phyloP scores from a whole-genome alignment of 2,797 vertebrate species.

The Cryptoprocta ferox region DNA sequence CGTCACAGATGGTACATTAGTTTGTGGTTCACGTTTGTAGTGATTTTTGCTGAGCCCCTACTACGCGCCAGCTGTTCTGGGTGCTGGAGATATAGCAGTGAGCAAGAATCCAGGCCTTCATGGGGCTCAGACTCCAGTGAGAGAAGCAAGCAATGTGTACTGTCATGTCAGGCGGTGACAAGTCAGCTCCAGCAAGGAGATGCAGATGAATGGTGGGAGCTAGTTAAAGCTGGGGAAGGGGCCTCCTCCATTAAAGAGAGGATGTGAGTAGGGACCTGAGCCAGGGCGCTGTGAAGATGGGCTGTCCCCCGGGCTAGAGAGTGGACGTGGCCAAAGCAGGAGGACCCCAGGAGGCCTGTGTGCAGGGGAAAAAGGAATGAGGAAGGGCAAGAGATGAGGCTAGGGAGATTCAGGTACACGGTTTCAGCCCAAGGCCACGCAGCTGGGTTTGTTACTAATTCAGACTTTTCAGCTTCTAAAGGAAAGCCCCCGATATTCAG shows the following conservation, averaged over 20 bases:
- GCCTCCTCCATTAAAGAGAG: neutral
- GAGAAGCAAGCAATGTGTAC: neutral
- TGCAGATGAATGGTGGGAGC: neutral
- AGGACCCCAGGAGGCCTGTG: neutral
- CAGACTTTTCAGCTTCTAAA: neutral
- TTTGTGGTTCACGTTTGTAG: neutral
- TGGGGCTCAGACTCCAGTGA: neutral
- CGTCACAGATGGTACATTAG: neutral
- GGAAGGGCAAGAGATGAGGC: neutral
- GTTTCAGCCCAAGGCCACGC: neutral
- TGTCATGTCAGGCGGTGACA: neutral
- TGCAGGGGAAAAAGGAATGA: neutral
- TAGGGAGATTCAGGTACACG: fast-evolving
- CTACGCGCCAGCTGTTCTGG: neutral
- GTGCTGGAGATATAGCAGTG: neutral
- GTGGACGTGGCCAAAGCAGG: neutral
- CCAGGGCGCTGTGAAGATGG: fast-evolving
- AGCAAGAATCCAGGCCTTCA: neutral
- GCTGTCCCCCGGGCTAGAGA: fast-evolving
- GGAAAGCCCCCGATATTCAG: neutral
- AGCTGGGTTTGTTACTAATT: neutral
- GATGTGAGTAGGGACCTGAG: neutral
- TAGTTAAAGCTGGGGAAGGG: neutral
- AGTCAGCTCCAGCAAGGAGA: no score
- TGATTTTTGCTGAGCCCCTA: neutral